A percentile compares a stretch with the other conserved stretches of the same genome.
Evolutionary conservation across 2,113 vertebrate genomes (phyloP).

Genomic region (Cacatua alba): DNA sequence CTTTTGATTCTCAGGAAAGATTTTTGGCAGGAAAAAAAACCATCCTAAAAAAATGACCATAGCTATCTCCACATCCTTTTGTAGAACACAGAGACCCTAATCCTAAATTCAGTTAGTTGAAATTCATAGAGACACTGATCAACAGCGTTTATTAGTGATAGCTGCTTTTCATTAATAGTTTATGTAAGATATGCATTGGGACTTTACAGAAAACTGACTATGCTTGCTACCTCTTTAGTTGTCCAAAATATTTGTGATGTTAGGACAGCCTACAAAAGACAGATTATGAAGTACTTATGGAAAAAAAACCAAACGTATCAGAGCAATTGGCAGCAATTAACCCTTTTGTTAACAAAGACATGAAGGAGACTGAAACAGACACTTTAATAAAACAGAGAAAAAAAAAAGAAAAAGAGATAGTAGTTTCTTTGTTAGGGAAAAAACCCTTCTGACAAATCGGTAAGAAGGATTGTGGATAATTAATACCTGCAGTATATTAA

Average conservation of each 20-base stretch:
- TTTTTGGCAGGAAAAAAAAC: background rate
- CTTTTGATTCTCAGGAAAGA: background rate
- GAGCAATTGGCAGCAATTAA: background rate
- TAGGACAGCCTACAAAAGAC: background rate
- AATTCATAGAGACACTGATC: background rate
- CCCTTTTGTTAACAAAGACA: background rate
- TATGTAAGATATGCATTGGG: background rate
- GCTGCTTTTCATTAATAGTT: background rate
- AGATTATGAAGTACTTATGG: background rate
- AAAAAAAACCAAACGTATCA: background rate
- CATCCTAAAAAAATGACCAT: background rate
- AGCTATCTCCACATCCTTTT: background rate
- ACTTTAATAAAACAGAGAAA: background rate
- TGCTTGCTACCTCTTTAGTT: background rate
- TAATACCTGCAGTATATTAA: background rate
- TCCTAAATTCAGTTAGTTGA: background rate
- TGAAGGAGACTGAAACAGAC: background rate
- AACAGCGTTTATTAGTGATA: background rate
- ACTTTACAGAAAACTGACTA: background rate
- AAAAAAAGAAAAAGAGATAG: fast-evolving
- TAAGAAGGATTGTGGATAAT: background rate
- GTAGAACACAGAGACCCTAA: background rate
- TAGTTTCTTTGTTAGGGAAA: background rate
- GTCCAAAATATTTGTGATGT: background rate
- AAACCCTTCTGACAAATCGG: background rate